Percentiles rank a stretch among this genome's conserved stretches.
These are phyloP conservation scores for Epinephelus malabaricus DNA, from an alignment of 2,797 vertebrate species.

Conservation along the genomic window DNA sequence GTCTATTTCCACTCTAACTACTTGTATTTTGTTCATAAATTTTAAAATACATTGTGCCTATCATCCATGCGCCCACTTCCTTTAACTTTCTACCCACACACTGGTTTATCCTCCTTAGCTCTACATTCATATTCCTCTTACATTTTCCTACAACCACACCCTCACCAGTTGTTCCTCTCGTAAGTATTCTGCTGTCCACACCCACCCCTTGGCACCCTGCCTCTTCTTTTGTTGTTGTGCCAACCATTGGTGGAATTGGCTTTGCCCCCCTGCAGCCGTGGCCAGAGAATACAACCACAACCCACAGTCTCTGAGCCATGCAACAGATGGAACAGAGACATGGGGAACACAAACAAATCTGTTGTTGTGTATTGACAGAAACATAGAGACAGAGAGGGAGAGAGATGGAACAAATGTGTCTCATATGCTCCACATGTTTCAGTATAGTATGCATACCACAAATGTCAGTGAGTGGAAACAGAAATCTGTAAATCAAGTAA, in stretches of 20 bases:
- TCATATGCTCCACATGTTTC: conserved; percentile 17
- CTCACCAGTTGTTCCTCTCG: conserved; percentile 51
- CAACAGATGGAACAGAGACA: conserved; percentile 63
- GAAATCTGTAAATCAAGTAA: conserved; percentile 29
- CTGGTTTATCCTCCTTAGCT: conserved; percentile 16
- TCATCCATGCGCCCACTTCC: conserved; percentile 5
- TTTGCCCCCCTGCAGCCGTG: conserved; percentile 32
- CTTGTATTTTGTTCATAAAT: background rate
- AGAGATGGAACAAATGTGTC: conserved; percentile 19
- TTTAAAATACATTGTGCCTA: background rate
- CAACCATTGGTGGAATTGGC: conserved; percentile 41
- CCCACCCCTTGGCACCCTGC: conserved; percentile 30
- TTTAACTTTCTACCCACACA: conserved; percentile 25
- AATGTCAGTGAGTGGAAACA: conserved; percentile 18
- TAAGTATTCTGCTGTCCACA: conserved; percentile 43
- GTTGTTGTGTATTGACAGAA: conserved; percentile 47
- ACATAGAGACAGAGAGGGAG: conserved; percentile 22
- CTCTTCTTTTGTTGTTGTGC: conserved; percentile 49
- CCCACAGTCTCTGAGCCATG: conserved; percentile 44
- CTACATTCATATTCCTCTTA: conserved; percentile 30
- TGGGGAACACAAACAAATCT: conserved; percentile 58
- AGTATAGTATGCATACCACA: background rate
- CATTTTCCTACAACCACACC: conserved; percentile 50
- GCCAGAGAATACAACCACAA: conserved; percentile 43
- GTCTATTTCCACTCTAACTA: background rate